Percentiles rank a stretch among this genome's conserved stretches.
phyloP scores from a whole-genome alignment of 2,888 invertebrate species.

The Antheraea yamamai region DNA sequence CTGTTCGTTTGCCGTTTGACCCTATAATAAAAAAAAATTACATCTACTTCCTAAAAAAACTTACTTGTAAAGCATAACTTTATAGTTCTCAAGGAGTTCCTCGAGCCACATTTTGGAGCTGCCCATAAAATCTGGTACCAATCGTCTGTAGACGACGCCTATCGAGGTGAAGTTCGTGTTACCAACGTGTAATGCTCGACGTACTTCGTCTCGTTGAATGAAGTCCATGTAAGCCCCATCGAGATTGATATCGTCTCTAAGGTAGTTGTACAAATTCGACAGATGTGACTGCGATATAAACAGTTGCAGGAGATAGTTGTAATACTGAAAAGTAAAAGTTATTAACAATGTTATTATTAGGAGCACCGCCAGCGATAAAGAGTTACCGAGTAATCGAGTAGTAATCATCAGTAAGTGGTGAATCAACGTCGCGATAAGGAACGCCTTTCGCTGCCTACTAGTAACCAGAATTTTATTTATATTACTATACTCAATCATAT shows the following conservation, averaged over 20 bases:
- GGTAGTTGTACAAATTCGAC: slow-evolving; percentile 76
- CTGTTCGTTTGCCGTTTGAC: too few relatives aligned
- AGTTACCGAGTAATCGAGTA: too few relatives aligned
- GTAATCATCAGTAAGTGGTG: too few relatives aligned
- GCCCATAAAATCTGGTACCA: slow-evolving; percentile 80
- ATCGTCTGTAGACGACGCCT: slow-evolving; percentile 74
- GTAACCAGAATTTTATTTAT: too few relatives aligned
- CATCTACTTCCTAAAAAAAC: slow-evolving; percentile 33
- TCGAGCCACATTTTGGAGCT: slow-evolving; percentile 82
- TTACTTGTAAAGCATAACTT: slow-evolving; percentile 84
- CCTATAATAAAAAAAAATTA: too few relatives aligned
- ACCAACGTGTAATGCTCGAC: slow-evolving; percentile 79
- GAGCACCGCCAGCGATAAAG: too few relatives aligned
- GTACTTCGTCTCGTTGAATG: slow-evolving; percentile 67
- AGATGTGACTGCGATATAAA: slow-evolving; percentile 70
- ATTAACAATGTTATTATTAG: too few relatives aligned
- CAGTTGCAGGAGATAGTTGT: slow-evolving; percentile 72
- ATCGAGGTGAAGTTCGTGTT: slow-evolving; percentile 76
- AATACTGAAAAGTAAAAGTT: slow-evolving; percentile 62
- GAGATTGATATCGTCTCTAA: slow-evolving; percentile 64
- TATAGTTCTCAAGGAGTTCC: slow-evolving; percentile 78
- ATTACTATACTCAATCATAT: too few relatives aligned
- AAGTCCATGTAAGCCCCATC: slow-evolving; percentile 70
- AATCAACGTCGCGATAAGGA: too few relatives aligned
- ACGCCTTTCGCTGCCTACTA: too few relatives aligned